These are phyloP conservation scores for Cryptus armator DNA, from an alignment of 2,888 invertebrate genomes.

Conservation along the genomic window DNA sequence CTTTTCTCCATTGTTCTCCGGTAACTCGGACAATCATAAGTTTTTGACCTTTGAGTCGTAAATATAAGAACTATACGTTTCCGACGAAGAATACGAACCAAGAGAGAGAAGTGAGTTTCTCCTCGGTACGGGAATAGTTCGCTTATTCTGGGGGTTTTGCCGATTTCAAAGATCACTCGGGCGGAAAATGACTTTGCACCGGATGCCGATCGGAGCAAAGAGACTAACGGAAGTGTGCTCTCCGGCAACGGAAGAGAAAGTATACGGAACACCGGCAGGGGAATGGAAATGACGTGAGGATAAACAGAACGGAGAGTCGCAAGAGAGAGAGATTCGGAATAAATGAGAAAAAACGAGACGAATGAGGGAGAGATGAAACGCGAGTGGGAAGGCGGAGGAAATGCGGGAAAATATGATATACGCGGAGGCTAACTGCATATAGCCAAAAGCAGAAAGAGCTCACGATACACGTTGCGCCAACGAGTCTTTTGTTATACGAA, in stretches of 20 bases:
- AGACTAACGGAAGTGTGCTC: constrained; percentile 27
- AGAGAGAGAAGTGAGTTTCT: background rate
- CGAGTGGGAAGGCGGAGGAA: constrained; percentile 14
- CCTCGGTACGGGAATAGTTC: background rate
- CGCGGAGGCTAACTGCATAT: background rate
- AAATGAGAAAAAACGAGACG: constrained; percentile 15
- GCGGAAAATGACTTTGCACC: constrained; percentile 80
- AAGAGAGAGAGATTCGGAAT: background rate
- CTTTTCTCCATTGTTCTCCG: constrained; percentile 3
- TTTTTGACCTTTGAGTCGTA: constrained; percentile 52
- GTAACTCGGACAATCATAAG: constrained; percentile 48
- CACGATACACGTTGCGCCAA: background rate
- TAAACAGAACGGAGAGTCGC: constrained; percentile 9
- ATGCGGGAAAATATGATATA: background rate
- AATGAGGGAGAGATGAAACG: background rate
- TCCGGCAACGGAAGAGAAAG: background rate
- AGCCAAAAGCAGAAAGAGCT: background rate
- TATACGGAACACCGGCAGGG: background rate
- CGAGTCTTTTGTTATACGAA: constrained; percentile 31
- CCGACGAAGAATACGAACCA: constrained; percentile 33
- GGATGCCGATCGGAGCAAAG: constrained; percentile 55
- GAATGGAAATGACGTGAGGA: background rate
- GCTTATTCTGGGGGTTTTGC: constrained; percentile 34
- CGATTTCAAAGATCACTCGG: constrained; percentile 76
- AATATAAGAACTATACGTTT: constrained; percentile 18